Evolutionary conservation across 2,113 vertebrate species (phyloP), one percentile per base, ranked within the genome.

Genomic region (Dendropsophus ebraccatus): DNA sequence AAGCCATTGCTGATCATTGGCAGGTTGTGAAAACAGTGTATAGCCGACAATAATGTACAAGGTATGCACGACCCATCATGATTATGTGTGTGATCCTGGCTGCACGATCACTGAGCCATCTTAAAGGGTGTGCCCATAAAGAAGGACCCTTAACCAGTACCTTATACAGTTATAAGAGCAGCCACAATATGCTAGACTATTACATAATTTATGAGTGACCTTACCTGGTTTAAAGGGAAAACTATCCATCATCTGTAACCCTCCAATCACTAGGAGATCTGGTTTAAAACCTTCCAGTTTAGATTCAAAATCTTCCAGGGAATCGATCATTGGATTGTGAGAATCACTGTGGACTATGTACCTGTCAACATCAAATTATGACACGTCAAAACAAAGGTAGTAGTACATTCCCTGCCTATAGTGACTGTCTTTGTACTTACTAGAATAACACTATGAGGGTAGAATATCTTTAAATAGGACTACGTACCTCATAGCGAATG

Each of bases 161-260:
- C n/a, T n/a, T n/a, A n/a, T n/a, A n/a, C n/a, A n/a, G n/a, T n/a
- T n/a, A n/a, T n/a, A 30, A 14, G 10, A 14, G 62, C 25, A 14
- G 28, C 62, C 25, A 67, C 11, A 30, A 32, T 17, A 32, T 67
- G 14, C 12, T 32, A 67, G 58, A 37, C 37, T 72, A 37, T 72
- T 72, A 37, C 35, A 11, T 32, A 67, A 67, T 67, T 30, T 10
- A 17, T 69, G 16, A 52, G 12, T 73, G 32, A 28, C 30, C 84
- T 88, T 80, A 95, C 95, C 95, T 81, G 88, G 70, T 49, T 90
- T 90, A 78, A 95, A 96, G 13, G 95, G 95, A 89, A 95, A 96
- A 89, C 91, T 95, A 87, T 96, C 95, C 95, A 96, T 96, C 95
- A 95, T 96, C 82, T 96, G 95, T 54, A 96, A 91, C 2, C 95